Base-by-base conservation (phyloP, 2,797 vertebrate genomes). In the Orestias chungarensis region DNA sequence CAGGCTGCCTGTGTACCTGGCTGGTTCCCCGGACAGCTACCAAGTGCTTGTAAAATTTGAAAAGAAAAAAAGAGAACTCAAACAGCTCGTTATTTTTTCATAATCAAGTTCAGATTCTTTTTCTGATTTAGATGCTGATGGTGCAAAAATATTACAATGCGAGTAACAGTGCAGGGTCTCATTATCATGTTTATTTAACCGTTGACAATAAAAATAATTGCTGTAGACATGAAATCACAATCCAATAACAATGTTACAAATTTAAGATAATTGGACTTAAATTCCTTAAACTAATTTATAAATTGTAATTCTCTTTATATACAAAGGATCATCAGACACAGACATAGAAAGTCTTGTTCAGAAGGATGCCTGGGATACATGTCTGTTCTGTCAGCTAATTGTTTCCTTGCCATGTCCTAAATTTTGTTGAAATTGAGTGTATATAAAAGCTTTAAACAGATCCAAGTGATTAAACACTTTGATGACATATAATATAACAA, bases 71-170 rank as follows among this genome's bases (percentile, higher is more conserved):
- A 66, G 84, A 84, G 81, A 78, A 82, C 82, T 71, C 67, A 66
- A 85, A 68, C 74, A 80, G 71, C 68, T 74, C 81, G 64, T 87
- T 38, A 38, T 38, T 38, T 9, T 77, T 46, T 80, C 12, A 0
- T 81, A 89, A 88, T 90, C 74, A 87, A 75, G 50, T 77, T 86
- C 86, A 89, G 80, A 71, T 82, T 85, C 52, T 84, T 62, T 38
- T 59, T 68, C 23, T 61, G 75, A 77, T 89, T 90, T 74, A 71
- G 70, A 76, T 38, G 66, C 64, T 73, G 79, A 72, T 71, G 78
- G 31, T 44, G 71, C 67, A 49, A 77, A 71, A 70, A 77, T 73
- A 47, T 33, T 70, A 62, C 68, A 59, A 42, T 0, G 38, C 65
- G 72, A 84, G 67, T 62, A 74, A 73, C 3, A 73, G 42, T 20